These are phyloP conservation scores for Drosophila gaucha DNA, from an alignment of 2,888 invertebrate genomes.

Conservation along the genomic window DNA sequence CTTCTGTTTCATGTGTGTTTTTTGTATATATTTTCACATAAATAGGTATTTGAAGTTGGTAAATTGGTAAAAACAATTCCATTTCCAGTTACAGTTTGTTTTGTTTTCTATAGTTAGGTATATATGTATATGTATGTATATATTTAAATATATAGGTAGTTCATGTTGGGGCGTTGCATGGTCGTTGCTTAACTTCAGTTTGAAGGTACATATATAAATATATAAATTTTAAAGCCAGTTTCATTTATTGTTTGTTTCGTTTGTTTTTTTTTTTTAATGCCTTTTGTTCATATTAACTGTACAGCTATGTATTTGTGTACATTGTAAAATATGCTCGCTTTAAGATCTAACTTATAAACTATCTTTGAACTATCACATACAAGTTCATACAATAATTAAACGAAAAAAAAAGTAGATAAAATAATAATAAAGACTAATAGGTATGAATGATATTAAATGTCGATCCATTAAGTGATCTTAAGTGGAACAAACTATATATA, in stretches of 20 bases:
- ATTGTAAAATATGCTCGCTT: constrained; percentile 8
- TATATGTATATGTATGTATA: not conserved
- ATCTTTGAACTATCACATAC: constrained; percentile 82
- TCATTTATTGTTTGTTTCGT: constrained; percentile 9
- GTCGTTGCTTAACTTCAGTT: constrained; percentile 17
- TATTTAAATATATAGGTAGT: constrained; percentile 3
- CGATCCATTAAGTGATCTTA: constrained; percentile 3
- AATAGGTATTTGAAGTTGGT: constrained; percentile 26
- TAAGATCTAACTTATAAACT: constrained; percentile 60
- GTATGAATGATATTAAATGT: constrained; percentile 18
- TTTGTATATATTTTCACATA: constrained; percentile 5
- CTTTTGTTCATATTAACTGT: constrained; percentile 25
- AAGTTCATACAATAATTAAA: constrained; percentile 70
- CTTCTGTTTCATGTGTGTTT: constrained; percentile 17
- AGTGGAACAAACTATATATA: constrained; percentile 2
- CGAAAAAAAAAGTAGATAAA: constrained; percentile 25
- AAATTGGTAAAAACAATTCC: constrained; percentile 30
- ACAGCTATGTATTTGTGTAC: constrained; percentile 15
- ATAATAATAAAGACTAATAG: constrained; percentile 13
- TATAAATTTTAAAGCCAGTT: constrained; percentile 38
- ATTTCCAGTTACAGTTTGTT: constrained; percentile 17
- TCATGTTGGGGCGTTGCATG: constrained; percentile 16
- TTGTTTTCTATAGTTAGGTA: constrained; percentile 1
- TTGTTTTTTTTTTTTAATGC: constrained; percentile 4
- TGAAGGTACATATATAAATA: constrained; percentile 9